A percentile compares a stretch with the other conserved stretches of the same genome.
Conservation (phyloP, 2,113 vertebrate genomes). For the Lucifuga dentata region DNA sequence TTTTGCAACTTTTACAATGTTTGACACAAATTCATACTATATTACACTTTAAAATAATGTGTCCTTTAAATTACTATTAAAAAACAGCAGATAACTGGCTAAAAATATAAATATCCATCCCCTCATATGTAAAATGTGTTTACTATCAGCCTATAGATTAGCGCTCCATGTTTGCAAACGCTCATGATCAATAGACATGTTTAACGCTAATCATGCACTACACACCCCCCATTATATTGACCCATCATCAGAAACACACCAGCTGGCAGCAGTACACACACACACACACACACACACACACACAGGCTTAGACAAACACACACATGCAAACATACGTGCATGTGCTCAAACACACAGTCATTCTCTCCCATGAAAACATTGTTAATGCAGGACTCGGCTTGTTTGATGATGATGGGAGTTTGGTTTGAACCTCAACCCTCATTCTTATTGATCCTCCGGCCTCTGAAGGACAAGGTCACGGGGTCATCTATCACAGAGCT, state of each 20-base stretch:
- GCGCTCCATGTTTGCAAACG: slow-evolving; percentile 40
- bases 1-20: no score
- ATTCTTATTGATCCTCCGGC: slow-evolving; percentile 70
- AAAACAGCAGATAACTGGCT: no score
- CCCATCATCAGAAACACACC: slow-evolving; percentile 22
- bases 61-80: no score
- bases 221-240: slow-evolving; percentile 53
- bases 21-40: no score
- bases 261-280: slow-evolving; percentile 26
- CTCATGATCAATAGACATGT: slow-evolving; percentile 73
- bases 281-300: neutral
- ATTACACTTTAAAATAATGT: no score
- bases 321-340: no score
- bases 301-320: slow-evolving; percentile 32
- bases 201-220: slow-evolving; percentile 71
- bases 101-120: neutral
- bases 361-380: neutral
- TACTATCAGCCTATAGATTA: slow-evolving; percentile 34
- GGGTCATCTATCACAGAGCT: slow-evolving; percentile 70
- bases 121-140: slow-evolving; percentile 39
- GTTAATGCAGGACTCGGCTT: slow-evolving; percentile 25
- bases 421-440: slow-evolving; percentile 38
- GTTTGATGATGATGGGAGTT: slow-evolving; percentile 56
- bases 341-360: no score
- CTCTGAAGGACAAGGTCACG: slow-evolving; percentile 72